Evolutionary conservation across 2,113 vertebrate species (phyloP).

Genomic region (Gopherus flavomarginatus): DNA sequence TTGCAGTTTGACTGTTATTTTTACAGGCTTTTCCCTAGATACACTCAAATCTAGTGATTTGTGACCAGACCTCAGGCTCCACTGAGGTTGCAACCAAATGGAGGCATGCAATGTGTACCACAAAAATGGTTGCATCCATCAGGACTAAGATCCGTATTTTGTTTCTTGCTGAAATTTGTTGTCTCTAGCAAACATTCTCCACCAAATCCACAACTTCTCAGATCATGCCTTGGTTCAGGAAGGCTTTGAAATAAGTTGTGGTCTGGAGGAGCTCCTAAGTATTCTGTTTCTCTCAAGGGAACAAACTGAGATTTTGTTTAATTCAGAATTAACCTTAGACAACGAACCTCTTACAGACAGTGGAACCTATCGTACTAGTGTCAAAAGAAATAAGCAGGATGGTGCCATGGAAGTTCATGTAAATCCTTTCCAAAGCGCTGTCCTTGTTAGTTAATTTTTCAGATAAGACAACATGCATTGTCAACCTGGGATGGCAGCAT

Average conservation of each 20-base stretch:
- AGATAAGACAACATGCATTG: neutral
- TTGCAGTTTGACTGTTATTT: neutral
- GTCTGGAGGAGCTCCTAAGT: neutral
- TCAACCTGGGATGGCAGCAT: slow-evolving; percentile 3
- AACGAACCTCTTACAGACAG: neutral
- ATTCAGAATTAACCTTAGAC: neutral
- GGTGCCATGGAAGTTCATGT: neutral
- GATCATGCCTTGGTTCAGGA: neutral
- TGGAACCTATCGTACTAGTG: neutral
- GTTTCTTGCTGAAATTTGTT: neutral
- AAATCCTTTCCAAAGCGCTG: neutral
- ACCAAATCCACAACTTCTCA: neutral
- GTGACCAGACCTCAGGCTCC: neutral
- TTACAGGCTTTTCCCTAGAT: neutral
- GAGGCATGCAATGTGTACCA: neutral
- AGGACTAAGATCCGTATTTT: neutral
- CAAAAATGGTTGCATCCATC: neutral
- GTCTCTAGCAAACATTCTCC: neutral
- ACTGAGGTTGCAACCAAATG: neutral
- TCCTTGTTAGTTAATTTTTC: neutral
- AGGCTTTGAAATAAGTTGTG: neutral
- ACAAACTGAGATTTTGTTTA: neutral
- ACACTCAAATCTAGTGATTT: neutral
- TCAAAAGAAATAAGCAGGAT: slow-evolving; percentile 6
- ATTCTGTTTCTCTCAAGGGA: neutral